A percentile compares a stretch with the other conserved stretches of the same genome.
phyloP scores from a whole-genome alignment of 2,888 invertebrate species.

The Hymenopus coronatus region DNA sequence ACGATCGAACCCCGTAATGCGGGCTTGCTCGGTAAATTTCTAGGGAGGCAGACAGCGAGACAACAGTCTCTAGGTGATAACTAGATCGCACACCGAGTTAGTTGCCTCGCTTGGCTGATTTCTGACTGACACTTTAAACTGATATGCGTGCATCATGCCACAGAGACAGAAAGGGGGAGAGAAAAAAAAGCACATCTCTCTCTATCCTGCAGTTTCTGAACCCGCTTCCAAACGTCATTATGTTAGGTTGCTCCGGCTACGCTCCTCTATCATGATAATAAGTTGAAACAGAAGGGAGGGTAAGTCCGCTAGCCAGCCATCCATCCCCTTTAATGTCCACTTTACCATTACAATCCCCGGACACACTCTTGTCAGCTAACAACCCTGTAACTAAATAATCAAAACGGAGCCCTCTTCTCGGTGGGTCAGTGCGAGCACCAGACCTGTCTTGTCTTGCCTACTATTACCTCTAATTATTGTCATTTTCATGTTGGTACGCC shows the following conservation, averaged over 20 bases:
- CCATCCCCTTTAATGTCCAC: slow-evolving; percentile 20
- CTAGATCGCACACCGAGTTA: neutral
- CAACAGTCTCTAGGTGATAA: neutral
- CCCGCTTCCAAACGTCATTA: neutral
- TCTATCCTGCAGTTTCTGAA: neutral
- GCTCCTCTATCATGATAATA: neutral
- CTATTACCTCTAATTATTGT: slow-evolving; percentile 33
- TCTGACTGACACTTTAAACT: slow-evolving; percentile 23
- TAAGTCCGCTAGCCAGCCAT: too few species aligned
- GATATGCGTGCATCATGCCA: neutral
- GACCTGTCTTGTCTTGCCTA: slow-evolving; percentile 32
- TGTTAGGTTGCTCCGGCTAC: neutral
- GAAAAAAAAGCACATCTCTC: neutral
- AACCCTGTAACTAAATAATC: slow-evolving; percentile 20
- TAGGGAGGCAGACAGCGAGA: neutral
- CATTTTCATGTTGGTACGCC: slow-evolving; percentile 30
- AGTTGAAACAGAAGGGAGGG: neutral
- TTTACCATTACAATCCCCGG: neutral
- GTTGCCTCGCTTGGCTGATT: neutral
- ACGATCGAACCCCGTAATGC: too few species aligned
- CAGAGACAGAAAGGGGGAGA: neutral
- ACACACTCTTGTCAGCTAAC: neutral
- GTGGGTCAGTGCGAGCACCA: neutral
- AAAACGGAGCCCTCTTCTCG: neutral
- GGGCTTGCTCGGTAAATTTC: too few species aligned